phyloP scores from a whole-genome alignment of 35 echinoderm and acorn worm genomes.

The Heliocidaris erythrogramma region DNA sequence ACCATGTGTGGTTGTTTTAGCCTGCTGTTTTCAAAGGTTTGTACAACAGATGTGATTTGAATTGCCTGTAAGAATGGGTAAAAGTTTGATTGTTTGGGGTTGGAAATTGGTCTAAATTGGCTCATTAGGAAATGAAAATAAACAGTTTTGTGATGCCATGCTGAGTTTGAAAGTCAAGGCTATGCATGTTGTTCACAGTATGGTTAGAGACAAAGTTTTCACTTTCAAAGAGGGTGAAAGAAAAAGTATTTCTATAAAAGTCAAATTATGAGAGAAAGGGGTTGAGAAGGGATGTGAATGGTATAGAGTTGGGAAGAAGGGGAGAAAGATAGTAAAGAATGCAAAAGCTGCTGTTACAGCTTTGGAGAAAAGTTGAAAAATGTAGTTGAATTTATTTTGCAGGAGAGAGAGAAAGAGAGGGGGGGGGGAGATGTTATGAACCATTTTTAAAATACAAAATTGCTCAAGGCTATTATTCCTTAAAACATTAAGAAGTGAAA shows the following conservation, averaged over 20 bases:
- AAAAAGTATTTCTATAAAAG: neutral
- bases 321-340: too few relatives aligned
- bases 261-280: neutral
- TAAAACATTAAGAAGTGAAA: neutral
- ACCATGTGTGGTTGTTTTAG: slow-evolving; percentile 1
- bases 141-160: neutral
- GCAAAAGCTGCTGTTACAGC: too few relatives aligned
- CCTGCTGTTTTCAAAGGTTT: neutral
- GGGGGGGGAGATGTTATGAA: neutral
- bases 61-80: neutral
- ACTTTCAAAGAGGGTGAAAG: neutral
- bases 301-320: neutral
- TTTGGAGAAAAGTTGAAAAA: too few relatives aligned
- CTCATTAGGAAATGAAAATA: slow-evolving; percentile 5
- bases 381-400: too few relatives aligned
- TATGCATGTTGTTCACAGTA: neutral
- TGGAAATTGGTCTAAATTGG: slow-evolving; percentile 4
- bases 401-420: neutral
- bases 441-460: too few relatives aligned
- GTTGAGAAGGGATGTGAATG: neutral
- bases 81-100: neutral
- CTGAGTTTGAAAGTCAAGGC: slow-evolving; percentile 4
- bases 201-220: neutral
- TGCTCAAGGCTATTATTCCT: too few relatives aligned
- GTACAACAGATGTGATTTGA: neutral